A percentile compares a stretch with the other conserved stretches of the same genome.
phyloP scores from a whole-genome alignment of 2,888 invertebrate genomes.

The Agrochola lota region DNA sequence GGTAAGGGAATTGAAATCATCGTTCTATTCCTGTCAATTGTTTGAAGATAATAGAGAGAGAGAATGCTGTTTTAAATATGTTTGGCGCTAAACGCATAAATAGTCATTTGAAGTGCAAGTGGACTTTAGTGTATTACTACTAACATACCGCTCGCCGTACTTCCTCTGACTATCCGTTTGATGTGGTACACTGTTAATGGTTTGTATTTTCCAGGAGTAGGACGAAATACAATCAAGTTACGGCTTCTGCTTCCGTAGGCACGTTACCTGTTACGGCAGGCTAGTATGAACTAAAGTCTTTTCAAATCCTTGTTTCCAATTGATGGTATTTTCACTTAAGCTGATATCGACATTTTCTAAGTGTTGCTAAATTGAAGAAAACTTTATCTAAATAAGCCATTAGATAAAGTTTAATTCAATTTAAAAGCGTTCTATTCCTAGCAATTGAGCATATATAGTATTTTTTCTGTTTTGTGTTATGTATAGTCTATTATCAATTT shows the following conservation, averaged over 20 bases:
- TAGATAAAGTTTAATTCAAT: too few relatives aligned
- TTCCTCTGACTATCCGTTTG: neutral
- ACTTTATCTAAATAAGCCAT: too few relatives aligned
- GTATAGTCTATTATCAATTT: too few relatives aligned
- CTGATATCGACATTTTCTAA: too few relatives aligned
- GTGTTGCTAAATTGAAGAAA: too few relatives aligned
- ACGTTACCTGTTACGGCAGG: neutral
- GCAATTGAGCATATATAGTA: too few relatives aligned
- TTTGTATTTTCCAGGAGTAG: neutral
- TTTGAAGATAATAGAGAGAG: neutral
- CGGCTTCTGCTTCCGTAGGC: neutral
- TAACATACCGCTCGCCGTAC: neutral
- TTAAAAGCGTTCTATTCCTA: too few relatives aligned
- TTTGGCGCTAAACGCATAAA: neutral
- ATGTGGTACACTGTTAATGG: too few relatives aligned
- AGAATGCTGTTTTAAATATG: neutral
- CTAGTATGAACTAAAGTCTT: neutral
- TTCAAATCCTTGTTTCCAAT: too few relatives aligned
- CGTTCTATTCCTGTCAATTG: constrained; percentile 2
- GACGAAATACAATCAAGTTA: neutral
- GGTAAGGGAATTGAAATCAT: neutral
- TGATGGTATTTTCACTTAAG: too few relatives aligned
- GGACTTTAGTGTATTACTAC: neutral
- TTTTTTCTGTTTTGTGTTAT: too few relatives aligned
- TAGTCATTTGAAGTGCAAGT: neutral